Conservation (phyloP, 1,140 invertebrate species). For the Diplogasteroides magnus region DNA sequence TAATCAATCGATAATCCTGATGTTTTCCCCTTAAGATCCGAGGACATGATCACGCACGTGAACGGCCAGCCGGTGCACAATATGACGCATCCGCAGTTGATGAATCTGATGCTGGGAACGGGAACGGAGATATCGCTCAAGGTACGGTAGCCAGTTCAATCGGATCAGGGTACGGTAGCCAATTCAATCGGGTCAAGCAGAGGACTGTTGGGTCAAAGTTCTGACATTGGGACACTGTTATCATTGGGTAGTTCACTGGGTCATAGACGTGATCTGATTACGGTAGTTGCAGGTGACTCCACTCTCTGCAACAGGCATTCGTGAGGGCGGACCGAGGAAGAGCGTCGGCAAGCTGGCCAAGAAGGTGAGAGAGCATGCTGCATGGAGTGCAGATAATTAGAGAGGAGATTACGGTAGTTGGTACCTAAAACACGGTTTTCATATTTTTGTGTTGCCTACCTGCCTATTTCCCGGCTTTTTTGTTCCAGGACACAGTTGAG, state of each 20-base stretch:
- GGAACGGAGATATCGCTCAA: constrained; percentile 33
- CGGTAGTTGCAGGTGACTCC: constrained; percentile 34
- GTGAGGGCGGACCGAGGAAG: constrained; percentile 43
- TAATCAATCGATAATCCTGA: constrained; percentile 24
- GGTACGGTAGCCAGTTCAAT: constrained; percentile 7
- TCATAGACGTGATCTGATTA: background rate
- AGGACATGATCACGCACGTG: constrained; percentile 52
- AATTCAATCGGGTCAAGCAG: constrained; percentile 1
- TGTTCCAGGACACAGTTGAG: too few species aligned
- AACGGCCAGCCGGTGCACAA: constrained; percentile 53
- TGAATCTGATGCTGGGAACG: constrained; percentile 50
- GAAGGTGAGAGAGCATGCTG: constrained; percentile 16
- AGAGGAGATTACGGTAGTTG: too few species aligned
- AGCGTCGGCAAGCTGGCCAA: constrained; percentile 43
- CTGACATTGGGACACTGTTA: background rate
- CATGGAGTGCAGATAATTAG: too few species aligned
- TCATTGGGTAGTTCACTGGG: background rate
- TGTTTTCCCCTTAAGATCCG: constrained; percentile 45
- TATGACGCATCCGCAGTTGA: constrained; percentile 53
- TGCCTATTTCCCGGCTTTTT: too few species aligned
- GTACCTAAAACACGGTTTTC: too few species aligned
- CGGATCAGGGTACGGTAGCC: constrained; percentile 7
- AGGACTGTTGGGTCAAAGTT: background rate
- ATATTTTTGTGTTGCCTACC: too few species aligned
- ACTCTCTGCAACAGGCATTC: constrained; percentile 42